A percentile compares a stretch with the other conserved stretches of the same genome.
Conservation (phyloP, 2,797 vertebrate species). For the Alfaro cultratus region DNA sequence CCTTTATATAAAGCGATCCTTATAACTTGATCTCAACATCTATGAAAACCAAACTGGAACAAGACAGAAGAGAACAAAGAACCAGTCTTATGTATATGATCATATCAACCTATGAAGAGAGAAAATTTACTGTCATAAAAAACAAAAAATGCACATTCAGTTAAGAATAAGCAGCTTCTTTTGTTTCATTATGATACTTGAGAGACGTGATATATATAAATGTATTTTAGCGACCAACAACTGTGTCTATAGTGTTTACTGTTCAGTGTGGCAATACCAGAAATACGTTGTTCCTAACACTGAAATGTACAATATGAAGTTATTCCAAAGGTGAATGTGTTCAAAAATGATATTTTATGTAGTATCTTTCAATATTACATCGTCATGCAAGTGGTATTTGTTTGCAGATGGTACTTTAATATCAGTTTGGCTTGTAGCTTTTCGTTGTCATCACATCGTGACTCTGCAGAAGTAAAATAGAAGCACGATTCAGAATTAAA, state of each 20-base stretch:
- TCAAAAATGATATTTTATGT: constrained; percentile 10
- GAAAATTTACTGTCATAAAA: constrained; percentile 9
- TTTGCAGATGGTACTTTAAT: constrained; percentile 8
- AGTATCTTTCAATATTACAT: constrained; percentile 43
- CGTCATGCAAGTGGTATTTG: constrained; percentile 23
- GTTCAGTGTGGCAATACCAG: constrained; percentile 23
- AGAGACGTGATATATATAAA: constrained; percentile 44
- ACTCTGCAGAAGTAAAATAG: constrained; percentile 5
- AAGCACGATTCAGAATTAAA: not conserved
- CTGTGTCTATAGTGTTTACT: constrained; percentile 65
- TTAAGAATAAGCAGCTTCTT: constrained; percentile 30
- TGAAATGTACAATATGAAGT: constrained; percentile 11
- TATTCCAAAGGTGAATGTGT: constrained; percentile 13
- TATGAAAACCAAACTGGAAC: constrained; percentile 33
- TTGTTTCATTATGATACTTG: constrained; percentile 56
- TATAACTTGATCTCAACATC: not conserved
- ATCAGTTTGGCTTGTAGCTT: constrained; percentile 21
- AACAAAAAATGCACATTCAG: constrained; percentile 19
- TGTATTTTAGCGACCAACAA: constrained; percentile 79
- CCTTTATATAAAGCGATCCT: not conserved
- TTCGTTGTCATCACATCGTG: constrained; percentile 11
- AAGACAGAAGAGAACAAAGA: constrained; percentile 29
- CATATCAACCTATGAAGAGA: constrained; percentile 3
- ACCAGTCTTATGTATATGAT: constrained; percentile 3
- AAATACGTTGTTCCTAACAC: constrained; percentile 23